Base-by-base conservation (phyloP, 2,797 vertebrate genomes). In the Nyctibius grandis region DNA sequence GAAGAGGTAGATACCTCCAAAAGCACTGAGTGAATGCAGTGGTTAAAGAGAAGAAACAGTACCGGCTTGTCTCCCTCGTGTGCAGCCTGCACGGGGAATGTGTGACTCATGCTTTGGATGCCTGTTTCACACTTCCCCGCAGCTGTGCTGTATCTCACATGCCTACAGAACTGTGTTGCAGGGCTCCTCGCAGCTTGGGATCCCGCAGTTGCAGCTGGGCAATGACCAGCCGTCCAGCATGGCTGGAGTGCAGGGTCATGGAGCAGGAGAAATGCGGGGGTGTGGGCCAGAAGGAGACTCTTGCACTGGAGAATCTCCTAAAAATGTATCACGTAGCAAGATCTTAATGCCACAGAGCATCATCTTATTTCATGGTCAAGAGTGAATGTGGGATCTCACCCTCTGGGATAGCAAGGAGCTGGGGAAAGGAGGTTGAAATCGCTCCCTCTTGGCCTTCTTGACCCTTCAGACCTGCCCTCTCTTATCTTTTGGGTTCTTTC, bases 71-170 rank as follows among this genome's bases (percentile, higher is more conserved):
- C 23, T 77, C 93, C 74, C 72, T 33, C 6, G 59, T 38, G 74
- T 89, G 67, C 80, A 76, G 83, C 47, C 40, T 79, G 69, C 83
- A n/a, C 1, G 1, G 20, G 77, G 86, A 95, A 82, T 2, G 10
- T 42, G 77, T 97, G 94, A 96, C 51, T 96, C 96, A 94, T 31
- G 59, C 70, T 83, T 83, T 94, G 93, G 92, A 56, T 11, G 0
- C 70, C 56, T 38, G 6, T 82, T 85, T 82, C 72, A 75, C 76
- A 61, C 70, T 74, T 88, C 76, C 72, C 67, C 17, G 48, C 92
- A 94, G 95, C 90, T 95, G 95, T 75, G 67, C 80, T 2, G 34
- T 28, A 23, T 74, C 76, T 85, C 57, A 48, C 67, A 36, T 70
- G 92, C 87, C 78, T 77, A 33, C 33, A 54, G 74, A 45, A 45